Evolutionary conservation across 2,888 invertebrate species (phyloP).

Genomic region (Mythimna albipuncta): DNA sequence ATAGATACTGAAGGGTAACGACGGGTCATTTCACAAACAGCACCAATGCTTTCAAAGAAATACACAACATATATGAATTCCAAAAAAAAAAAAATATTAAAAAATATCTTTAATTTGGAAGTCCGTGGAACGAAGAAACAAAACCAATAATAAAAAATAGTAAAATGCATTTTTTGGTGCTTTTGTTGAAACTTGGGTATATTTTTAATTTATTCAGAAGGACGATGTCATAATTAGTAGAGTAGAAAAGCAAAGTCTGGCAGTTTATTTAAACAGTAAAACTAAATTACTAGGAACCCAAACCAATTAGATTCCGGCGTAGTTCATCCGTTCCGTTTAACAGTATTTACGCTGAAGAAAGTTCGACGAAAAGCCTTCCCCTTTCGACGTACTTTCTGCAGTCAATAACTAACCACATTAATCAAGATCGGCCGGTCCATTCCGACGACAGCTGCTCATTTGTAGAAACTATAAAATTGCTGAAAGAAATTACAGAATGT

Average conservation of each 20-base stretch:
- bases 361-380: conserved; percentile 33
- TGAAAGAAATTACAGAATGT: conserved; percentile 46
- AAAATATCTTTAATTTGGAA: no score
- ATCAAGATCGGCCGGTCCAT: conserved; percentile 60
- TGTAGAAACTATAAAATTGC: conserved; percentile 56
- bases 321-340: conserved; percentile 48
- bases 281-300: conserved; percentile 40
- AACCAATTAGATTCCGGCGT: conserved; percentile 28
- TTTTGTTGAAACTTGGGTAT: no score
- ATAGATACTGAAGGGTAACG: no score
- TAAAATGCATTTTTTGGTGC: no score
- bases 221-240: conserved; percentile 5
- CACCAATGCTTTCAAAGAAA: no score
- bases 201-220: background rate
- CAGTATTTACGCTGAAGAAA: conserved; percentile 48
- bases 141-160: no score
- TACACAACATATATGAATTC: no score
- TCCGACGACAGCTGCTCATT: conserved; percentile 49
- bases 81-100: no score
- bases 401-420: conserved; percentile 63
- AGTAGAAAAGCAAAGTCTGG: conserved; percentile 9
- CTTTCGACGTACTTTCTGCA: conserved; percentile 36
- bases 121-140: no score
- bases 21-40: no score
- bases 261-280: conserved; percentile 28